Evolutionary conservation across 2,888 invertebrate species (phyloP), one percentile per base, ranked within the genome.

Genomic region (Nymphalis c-album): DNA sequence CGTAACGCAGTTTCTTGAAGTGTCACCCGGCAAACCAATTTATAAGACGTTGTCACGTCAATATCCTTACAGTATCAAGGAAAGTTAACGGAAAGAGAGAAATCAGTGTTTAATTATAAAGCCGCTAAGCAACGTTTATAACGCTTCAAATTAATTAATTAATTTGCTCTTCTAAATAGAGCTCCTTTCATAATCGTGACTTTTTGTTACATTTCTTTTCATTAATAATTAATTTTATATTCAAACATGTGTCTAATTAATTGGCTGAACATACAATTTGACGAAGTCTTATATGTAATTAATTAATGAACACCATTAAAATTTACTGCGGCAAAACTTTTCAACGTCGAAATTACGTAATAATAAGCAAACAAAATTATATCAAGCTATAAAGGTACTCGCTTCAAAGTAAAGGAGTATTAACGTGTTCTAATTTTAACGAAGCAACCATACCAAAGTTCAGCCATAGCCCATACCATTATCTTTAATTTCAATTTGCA

Each of bases 401-500:
- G 16, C 55, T 31, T 55, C 8, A 55, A 55, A 55, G 55, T 55
- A 51, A 51, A 51, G 17, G 51, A 22, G 26, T 51, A 22, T 51
- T 51, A 51, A 55, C 55, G 55, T 55, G n/a, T 35, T 55, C 31
- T 55, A 55, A 55, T 55, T 31, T 55, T n/a, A 55, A 55, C 31
- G 55, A 55, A 55, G 55, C n/a, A 55, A 35, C 31, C 7, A 55
- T 55, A 55, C n/a, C 55, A 20, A 55, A 55, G 55, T 55, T 55
- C 48, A 18, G 4, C 31, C n/a, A 55, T 55, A 8, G 17, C 55
- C 35, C 22, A 53, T 60, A 60, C 61, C 64, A 62, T 70, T 65
- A 63, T 62, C 40, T 67, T 67, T 60, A 64, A 73, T 74, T 64
- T 73, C 69, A 69, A 72, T 76, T 77, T 77, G 73, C 71, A 67